Base-by-base conservation (phyloP, 2,888 invertebrate genomes). In the Cactoblastis cactorum region DNA sequence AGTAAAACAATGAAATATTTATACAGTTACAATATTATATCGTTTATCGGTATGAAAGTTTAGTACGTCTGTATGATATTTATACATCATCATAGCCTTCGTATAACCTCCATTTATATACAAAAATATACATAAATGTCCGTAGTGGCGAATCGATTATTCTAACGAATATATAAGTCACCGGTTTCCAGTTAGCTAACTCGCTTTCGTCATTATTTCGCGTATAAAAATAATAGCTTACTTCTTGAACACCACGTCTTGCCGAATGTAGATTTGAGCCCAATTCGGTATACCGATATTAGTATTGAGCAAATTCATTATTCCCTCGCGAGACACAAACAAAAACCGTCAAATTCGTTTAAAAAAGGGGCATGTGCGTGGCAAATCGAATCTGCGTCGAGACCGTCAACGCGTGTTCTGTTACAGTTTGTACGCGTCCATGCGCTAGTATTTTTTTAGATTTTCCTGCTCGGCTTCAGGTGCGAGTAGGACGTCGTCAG, bases 81-180 rank as follows among this genome's bases (percentile, higher is more conserved):
- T 78, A 73, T 79, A 83, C 83, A 83, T 71, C 67, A 73, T 73
- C 67, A 73, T 74, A 76, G 73, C 77, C 63, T 81, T 77, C 75
- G 73, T 78, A 77, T 77, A 43, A 80, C 68, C 69, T 74, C 69
- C 75, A 81, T 80, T 80, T 87, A 88, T 88, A 83, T 88, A 87
- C 87, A 87, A 85, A 85, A 84, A 86, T 87, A 87, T 85, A 88
- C 86, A 87, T 82, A 80, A 82, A 82, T 75, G 80, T 81, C 71
- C 72, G 73, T 72, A 71, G 63, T 64, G 62, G 62, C 62, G 69
- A 71, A 75, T 35, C 68, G 66, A 67, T 28, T 28, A 28, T 65
- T 59, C 60, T 62, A 60, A 62, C 33, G 61, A 63, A 65, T 70
- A 67, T 53, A 63, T 59, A 69, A 65, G 66, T 71, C 75, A 72